A percentile compares a stretch with the other conserved stretches of the same genome.
Conservation (phyloP, 2,797 vertebrate genomes). For the Cyprinodon diabolis region DNA sequence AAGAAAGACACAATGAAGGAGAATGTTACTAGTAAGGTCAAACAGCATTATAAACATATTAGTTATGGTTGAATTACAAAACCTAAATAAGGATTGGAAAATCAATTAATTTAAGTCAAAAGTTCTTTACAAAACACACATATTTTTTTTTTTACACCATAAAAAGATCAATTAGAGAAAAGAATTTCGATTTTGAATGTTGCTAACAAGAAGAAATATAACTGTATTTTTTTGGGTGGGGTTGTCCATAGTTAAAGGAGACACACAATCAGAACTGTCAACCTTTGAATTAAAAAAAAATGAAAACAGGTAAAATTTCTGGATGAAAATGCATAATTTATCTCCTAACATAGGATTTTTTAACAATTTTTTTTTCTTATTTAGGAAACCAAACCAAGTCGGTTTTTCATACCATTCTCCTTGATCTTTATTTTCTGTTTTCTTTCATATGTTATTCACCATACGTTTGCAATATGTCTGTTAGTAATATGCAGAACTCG, state of each 20-base stretch:
- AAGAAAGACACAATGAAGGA: slow-evolving; percentile 21
- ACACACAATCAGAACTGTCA: too few species aligned
- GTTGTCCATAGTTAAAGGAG: too few species aligned
- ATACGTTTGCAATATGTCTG: too few species aligned
- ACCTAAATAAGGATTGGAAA: not conserved
- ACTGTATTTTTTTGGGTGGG: too few species aligned
- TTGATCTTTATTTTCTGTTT: not conserved
- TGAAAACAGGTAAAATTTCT: too few species aligned
- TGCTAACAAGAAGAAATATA: not conserved
- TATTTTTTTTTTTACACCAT: not conserved
- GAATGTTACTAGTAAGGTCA: slow-evolving; percentile 1
- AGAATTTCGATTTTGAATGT: not conserved
- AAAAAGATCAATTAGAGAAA: not conserved
- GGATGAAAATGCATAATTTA: too few species aligned
- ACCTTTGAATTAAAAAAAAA: too few species aligned
- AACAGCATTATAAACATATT: not conserved
- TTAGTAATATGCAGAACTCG: too few species aligned
- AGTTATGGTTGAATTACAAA: not conserved
- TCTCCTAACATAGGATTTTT: too few species aligned
- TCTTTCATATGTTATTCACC: too few species aligned
- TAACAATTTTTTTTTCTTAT: too few species aligned
- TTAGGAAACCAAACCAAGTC: too few species aligned
- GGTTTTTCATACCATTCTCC: not conserved
- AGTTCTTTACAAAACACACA: not conserved
- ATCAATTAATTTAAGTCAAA: not conserved